A percentile compares a stretch with the other conserved stretches of the same genome.
phyloP scores from a whole-genome alignment of 2,888 invertebrate genomes.

The Epirrhoe alternata region DNA sequence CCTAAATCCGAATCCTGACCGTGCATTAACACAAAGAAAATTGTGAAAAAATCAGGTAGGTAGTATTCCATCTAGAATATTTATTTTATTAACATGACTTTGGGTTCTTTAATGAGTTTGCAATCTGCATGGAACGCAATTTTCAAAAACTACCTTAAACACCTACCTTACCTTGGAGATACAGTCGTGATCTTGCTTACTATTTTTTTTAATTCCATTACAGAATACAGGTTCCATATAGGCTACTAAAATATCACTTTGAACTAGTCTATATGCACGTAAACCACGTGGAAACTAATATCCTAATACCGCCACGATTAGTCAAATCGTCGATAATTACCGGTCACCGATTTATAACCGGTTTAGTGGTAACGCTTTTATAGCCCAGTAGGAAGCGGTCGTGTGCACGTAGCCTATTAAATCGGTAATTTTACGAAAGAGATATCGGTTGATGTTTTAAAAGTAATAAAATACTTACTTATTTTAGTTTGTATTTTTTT shows the following conservation, averaged over 20 bases:
- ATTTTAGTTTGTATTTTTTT: too few relatives aligned
- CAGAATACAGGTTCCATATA: neutral
- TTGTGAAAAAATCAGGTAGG: too few relatives aligned
- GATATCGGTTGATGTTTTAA: neutral
- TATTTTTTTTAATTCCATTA: neutral
- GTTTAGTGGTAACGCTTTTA: conserved; percentile 23
- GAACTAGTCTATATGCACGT: neutral
- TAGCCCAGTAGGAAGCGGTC: neutral
- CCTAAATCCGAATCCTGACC: too few relatives aligned
- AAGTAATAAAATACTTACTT: neutral
- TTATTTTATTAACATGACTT: too few relatives aligned
- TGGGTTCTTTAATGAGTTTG: too few relatives aligned
- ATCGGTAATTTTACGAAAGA: neutral
- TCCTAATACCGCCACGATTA: conserved; percentile 46
- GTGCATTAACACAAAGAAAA: too few relatives aligned
- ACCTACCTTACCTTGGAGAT: too few relatives aligned
- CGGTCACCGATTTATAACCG: conserved; percentile 50
- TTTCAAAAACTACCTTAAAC: too few relatives aligned
- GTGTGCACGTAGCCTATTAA: neutral
- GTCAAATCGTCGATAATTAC: conserved; percentile 54
- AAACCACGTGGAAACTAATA: neutral
- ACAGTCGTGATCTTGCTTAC: too few relatives aligned
- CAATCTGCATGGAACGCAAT: too few relatives aligned
- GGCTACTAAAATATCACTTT: neutral
- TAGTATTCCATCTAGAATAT: too few relatives aligned